A percentile compares a stretch with the other conserved stretches of the same genome.
phyloP scores from a whole-genome alignment of 2,888 invertebrate genomes.

The Drosophila lutescens region DNA sequence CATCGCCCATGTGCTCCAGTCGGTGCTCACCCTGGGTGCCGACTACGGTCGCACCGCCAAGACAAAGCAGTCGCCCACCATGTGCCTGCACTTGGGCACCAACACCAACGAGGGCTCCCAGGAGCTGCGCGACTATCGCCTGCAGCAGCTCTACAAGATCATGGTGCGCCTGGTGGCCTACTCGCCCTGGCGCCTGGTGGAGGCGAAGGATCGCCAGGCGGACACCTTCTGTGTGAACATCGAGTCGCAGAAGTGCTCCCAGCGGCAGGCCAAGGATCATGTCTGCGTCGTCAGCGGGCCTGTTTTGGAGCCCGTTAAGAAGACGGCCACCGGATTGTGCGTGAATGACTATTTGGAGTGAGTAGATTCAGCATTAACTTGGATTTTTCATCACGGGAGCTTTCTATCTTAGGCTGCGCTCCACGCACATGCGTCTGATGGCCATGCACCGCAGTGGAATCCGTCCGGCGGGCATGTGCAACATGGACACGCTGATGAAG shows the following conservation, averaged over 20 bases:
- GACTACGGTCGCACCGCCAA: conserved; percentile 34
- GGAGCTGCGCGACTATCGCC: conserved; percentile 68
- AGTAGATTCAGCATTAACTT: conserved; percentile 16
- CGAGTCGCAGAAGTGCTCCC: conserved; percentile 25
- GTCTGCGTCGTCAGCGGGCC: conserved; percentile 54
- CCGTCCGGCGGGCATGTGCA: conserved; percentile 82
- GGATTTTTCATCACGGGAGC: too few relatives aligned
- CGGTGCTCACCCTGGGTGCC: conserved; percentile 49
- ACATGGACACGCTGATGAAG: conserved; percentile 85
- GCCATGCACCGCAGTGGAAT: conserved; percentile 89
- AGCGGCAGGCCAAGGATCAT: neutral
- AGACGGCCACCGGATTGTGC: conserved; percentile 32
- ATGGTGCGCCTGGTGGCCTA: conserved; percentile 65
- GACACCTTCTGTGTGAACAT: conserved; percentile 54
- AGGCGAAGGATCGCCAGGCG: conserved; percentile 1
- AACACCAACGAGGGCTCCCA: neutral
- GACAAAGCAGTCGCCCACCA: conserved; percentile 12
- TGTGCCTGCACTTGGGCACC: conserved; percentile 8
- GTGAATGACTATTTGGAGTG: conserved; percentile 49
- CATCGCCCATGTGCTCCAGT: conserved; percentile 51
- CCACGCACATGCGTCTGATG: conserved; percentile 87
- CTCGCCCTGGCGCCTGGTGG: conserved; percentile 62
- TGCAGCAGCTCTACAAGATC: conserved; percentile 55
- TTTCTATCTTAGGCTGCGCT: conserved; percentile 85
- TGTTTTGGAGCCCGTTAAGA: conserved; percentile 59